Evolutionary conservation across 2,888 invertebrate genomes (phyloP), one percentile per base, ranked within the genome.

Genomic region (Stenoptilia bipunctidactyla): DNA sequence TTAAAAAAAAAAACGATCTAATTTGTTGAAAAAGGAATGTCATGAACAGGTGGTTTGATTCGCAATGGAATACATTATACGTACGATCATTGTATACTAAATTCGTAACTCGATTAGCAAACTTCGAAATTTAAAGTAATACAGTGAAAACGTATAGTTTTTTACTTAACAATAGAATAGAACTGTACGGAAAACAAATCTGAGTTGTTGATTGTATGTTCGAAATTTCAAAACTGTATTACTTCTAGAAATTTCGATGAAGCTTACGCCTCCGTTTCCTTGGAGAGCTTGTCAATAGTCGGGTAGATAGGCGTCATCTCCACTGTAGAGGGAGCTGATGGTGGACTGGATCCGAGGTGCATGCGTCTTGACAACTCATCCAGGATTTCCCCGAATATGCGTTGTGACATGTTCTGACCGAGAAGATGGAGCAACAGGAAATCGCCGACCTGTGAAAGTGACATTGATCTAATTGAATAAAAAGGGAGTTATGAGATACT

Each of bases 271-370:
- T 93, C 93, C 42, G 92, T 92, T 77, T 93, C 93, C 73, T 92
- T 93, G 56, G 90, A 88, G 69, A 86, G 92, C 63, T 90, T 91
- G 51, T 91, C 90, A 45, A 91, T 90, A 63, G 89, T 89, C 15
- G 93, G 92, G 69, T 94, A 94, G 45, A 93, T 92, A 3, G 92
- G 92, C 41, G 91, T 90, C 90, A 94, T 92, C 77, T 94, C 94
- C 49, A 94, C 76, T 13, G 94, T 94, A 40, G 93, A 93, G 0
- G 94, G 94, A 1, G 94, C 94, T 1, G 94, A 93, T 0, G 94
- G 94, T 44, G 92, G 90, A 62, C 92, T 90, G 53, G 91, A 90
- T 38, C 90, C 89, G 48, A 89, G 83, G 53, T 89, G 90, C 40
- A 92, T 71, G 46, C 88, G 86, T 45, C 89, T 86, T 36, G 90